A percentile compares a stretch with the other conserved stretches of the same genome.
Evolutionary conservation across 2,888 invertebrate species (phyloP).

Genomic region (Sinhomidia bicolor): DNA sequence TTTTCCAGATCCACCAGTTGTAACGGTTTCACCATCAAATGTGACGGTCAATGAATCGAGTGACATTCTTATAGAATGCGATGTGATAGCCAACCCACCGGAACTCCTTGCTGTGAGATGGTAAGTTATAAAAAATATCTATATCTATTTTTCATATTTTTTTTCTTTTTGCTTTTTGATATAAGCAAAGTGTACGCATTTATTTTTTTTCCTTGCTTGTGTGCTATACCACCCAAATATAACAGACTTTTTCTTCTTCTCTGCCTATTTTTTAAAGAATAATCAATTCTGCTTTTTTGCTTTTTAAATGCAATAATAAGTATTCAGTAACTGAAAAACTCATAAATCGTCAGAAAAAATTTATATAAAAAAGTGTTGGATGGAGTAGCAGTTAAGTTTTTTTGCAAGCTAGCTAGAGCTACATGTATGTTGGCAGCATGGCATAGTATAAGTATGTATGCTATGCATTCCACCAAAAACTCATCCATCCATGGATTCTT

Average conservation of each 20-base stretch:
- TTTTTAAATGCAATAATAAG: conserved; percentile 58
- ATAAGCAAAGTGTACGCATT: neutral
- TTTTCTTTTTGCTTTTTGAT: conserved; percentile 6
- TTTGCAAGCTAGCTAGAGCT: conserved; percentile 22
- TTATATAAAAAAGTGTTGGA: no score
- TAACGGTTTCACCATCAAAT: conserved; percentile 88
- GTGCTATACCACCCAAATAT: neutral
- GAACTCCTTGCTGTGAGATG: conserved; percentile 89
- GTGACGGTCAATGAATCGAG: conserved; percentile 90
- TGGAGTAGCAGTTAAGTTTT: conserved; percentile 44
- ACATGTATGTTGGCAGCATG: neutral
- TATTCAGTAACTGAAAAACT: conserved; percentile 64
- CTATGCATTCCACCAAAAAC: neutral
- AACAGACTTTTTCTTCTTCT: conserved; percentile 26
- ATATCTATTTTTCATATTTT: neutral
- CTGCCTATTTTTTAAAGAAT: no score
- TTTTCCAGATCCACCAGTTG: conserved; percentile 92
- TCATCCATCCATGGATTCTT: conserved; percentile 21
- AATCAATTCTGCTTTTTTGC: conserved; percentile 24
- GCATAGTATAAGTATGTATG: neutral
- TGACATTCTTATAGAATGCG: conserved; percentile 89
- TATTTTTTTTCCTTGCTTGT: neutral
- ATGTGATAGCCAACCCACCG: conserved; percentile 93
- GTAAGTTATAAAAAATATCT: conserved; percentile 84
- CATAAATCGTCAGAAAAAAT: conserved; percentile 61